Percentiles rank a stretch among this genome's conserved stretches.
Conservation (phyloP, 1,140 invertebrate species). For the Odontomachus brunneus region DNA sequence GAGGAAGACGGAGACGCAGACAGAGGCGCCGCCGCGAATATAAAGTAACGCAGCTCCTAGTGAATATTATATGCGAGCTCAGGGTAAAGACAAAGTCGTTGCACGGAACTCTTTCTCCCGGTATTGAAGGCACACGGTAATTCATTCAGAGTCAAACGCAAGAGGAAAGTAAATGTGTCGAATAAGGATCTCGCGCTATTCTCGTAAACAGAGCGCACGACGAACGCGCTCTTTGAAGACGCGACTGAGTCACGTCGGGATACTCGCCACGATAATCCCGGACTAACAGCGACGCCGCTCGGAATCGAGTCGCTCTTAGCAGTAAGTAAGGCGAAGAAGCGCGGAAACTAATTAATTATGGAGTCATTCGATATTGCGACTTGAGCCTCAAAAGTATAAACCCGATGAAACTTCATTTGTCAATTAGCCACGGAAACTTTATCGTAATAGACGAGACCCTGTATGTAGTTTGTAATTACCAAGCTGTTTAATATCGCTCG, state of each 20-base stretch:
- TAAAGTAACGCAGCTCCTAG: slow-evolving; percentile 66
- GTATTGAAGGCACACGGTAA: slow-evolving; percentile 53
- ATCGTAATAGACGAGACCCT: slow-evolving; percentile 29
- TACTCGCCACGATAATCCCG: too few relatives aligned
- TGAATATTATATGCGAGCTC: slow-evolving; percentile 68
- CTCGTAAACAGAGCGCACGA: slow-evolving; percentile 1
- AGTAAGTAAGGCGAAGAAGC: slow-evolving; percentile 8
- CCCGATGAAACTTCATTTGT: slow-evolving; percentile 45
- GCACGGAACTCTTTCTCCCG: slow-evolving; percentile 56
- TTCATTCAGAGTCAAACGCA: slow-evolving; percentile 57
- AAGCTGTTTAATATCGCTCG: slow-evolving; percentile 30
- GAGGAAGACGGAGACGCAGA: slow-evolving; percentile 52
- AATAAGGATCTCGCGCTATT: slow-evolving; percentile 19
- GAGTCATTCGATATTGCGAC: slow-evolving; percentile 37
- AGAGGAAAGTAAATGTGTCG: slow-evolving; percentile 38
- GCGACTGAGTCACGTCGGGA: too few relatives aligned
- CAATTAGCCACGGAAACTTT: slow-evolving; percentile 39
- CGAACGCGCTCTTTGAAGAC: neutral
- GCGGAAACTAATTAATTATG: slow-evolving; percentile 2
- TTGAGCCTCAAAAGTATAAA: slow-evolving; percentile 28
- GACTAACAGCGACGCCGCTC: too few relatives aligned
- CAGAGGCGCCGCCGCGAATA: slow-evolving; percentile 65
- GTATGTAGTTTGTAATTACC: slow-evolving; percentile 39
- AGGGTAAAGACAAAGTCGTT: slow-evolving; percentile 59
- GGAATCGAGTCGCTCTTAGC: neutral